Base-by-base conservation (phyloP, 2,113 vertebrate genomes). In the Calidris pygmaea region DNA sequence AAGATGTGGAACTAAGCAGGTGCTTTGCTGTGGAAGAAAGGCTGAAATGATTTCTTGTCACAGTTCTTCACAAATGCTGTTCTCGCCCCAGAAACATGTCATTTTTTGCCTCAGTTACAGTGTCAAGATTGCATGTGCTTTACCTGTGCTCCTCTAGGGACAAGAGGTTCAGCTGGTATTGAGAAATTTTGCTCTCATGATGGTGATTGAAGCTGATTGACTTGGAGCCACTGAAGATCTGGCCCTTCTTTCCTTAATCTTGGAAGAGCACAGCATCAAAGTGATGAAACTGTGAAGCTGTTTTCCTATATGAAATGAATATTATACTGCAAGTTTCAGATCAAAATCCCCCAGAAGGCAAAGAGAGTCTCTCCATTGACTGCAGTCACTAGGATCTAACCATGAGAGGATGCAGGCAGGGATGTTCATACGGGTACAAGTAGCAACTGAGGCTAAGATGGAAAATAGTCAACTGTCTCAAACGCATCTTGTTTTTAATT, bases 1-100 rank as follows among this genome's bases (percentile, higher is more conserved):
- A 75, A 71, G 79, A 80, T 72, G 43, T 84, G 43, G n/a, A 93
- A 82, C 22, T 93, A 90, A 95, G 85, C 52, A 93, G 93, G 89
- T 83, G 27, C 87, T 96, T 91, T 92, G 67, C 48, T 74, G 30
- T 21, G 30, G 89, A 75, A 68, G 85, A 96, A 87, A 77, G 39
- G n/a, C 59, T 77, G 78, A 65, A 94, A 74, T 84, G 24, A 77
- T 73, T 85, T 52, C 63, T 47, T 96, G 82, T 91, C 87, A 92
- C 52, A 26, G n/a, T 86, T 89, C 43, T 92, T 89, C 60, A 84
- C 9, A 19, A 87, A 72, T 85, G 53, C 21, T 12, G 0, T 71
- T 76, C 67, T 83, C 10, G 26, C 22, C 35, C 39, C 59, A 77
- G 87, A 88, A 86, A 3, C 0, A 2, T 39, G 23, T 66, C 21